phyloP scores from a whole-genome alignment of 2,113 vertebrate species.

The Ovis aries region ARS-UI_Ramb_v3.0 NC_056077.1:5079501-5080000 shows the following conservation, averaged over 20 bases:
- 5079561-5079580: background rate
- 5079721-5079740: background rate
- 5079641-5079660: accelerated
- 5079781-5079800: background rate
- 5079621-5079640: background rate
- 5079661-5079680: background rate
- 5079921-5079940: background rate
- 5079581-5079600: background rate
- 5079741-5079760: background rate
- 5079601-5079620: background rate
- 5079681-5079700: background rate
- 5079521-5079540: background rate
- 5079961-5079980: background rate
- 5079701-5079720: background rate
- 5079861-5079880: background rate
- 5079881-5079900: background rate
- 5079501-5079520: background rate
- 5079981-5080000: no score
- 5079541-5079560: background rate
- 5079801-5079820: background rate
- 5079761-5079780: background rate
- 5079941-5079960: background rate
- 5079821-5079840: background rate
- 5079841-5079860: background rate
- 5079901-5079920: background rate